Base-by-base conservation (phyloP, 2,113 vertebrate genomes). In the Suncus etruscus region DNA sequence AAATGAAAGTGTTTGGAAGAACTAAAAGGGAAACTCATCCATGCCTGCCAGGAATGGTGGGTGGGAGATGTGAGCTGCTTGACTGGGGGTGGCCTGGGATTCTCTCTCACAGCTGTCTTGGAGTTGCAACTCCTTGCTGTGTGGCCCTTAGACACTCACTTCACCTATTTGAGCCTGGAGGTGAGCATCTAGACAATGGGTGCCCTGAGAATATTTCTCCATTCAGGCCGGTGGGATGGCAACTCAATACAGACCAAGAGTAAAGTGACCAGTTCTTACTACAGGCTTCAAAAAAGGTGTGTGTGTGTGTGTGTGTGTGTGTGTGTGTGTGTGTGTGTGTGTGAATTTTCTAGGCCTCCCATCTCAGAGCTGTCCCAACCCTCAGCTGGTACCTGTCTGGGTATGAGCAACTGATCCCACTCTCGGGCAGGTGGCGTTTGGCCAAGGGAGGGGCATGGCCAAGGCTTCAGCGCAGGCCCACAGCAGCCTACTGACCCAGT, bases 361-460 rank as follows among this genome's bases (percentile, higher is more conserved):
- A 0, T 16, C 51, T 25, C 32, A 0, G 11, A 51, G 48, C 58
- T 6, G 45, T 50, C 9, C 11, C 50, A 7, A 12, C 7, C 79
- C 0, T 0, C 22, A 20, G 61, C 45, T 20, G 2, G 79, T 0
- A 14, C 69, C 58, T 22, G 27, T 91, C 90, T 74, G 94, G 97
- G 95, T 94, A 24, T 95, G 76, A 79, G 92, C 83, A 96, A 79
- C 95, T 82, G 12, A 9, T 90, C 0, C 24, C 66, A 18, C 86
- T 92, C 96, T 90, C 11, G 50, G 95, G 86, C 96, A 45, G 83
- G 74, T 70, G 10, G 0, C 29, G 45, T 91, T 47, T 22, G 90
- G 72, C 78, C 1, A 8, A 27, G 22, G 61, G 15, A 58, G 58
- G 22, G 48, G 8, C 51, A 29, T 0, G 18, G 76, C 79, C 91